Evolutionary conservation across 2,113 vertebrate genomes (phyloP), one percentile per base, ranked within the genome.

Genomic region (Callipepla californica): DNA sequence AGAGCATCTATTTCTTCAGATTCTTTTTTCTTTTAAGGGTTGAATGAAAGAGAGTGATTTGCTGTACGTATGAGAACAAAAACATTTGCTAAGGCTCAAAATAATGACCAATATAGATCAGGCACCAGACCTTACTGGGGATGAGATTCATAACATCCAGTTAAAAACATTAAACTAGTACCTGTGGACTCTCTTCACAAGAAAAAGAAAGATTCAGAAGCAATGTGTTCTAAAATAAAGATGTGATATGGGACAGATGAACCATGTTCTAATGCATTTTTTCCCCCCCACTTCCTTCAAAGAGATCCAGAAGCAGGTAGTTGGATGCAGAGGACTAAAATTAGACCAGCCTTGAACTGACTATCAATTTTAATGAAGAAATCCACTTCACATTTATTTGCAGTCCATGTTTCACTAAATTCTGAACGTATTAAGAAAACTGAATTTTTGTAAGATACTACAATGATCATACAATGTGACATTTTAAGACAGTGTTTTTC

Each of bases 381-480:
- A 73, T 38, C 9, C 17, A 30, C 22, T 8, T 61, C 32, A 48
- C 19, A 40, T 72, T 21, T 84, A 28, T 77, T 65, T 82, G 28
- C 34, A n/a, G 2, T 48, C 14, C 36, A 50, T 0, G 3, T 55
- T 76, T 55, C 21, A 18, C 21, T 55, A 50, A 0, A 0, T 44
- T 59, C 55, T 50, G 25, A 6, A 23, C 0, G 0, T 9, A 7
- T 23, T 82, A 44, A 30, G 6, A 8, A 30, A 62, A 12, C 2
- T 1, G 1, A 44, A 50, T 38, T 63, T 68, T 18, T 45, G 0
- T 53, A 73, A 50, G 23, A 36, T 21, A 2, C 9, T 40, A 26
- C 1, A 67, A 15, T 40, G 50, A 48, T 61, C 2, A 34, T 32
- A 16, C 3, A 62, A 78, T 38, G 1, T 50, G 6, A 57, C 23